Base-by-base conservation (phyloP, 64 coral and sea anemone genomes). In the Stichodactyla helianthus region DNA sequence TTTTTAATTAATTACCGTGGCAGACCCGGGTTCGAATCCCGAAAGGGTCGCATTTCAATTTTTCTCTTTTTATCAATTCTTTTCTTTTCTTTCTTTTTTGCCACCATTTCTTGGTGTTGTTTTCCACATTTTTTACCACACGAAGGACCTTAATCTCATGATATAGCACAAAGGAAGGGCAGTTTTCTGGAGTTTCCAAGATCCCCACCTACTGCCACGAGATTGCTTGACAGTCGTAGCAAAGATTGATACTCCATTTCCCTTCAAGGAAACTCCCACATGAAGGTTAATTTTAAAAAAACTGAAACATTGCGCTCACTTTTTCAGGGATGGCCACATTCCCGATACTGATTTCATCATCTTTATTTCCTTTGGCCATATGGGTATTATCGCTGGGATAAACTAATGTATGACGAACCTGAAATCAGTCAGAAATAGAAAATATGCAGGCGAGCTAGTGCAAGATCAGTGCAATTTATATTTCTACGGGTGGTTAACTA, bases 311-410 rank as follows among this genome's bases (percentile, higher is more conserved):
- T 58, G 14, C 14, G 12, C 68, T 74, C 87, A 87, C 90, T 7
- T 71, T 71, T 83, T 92, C 79, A 10, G 14, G 77, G 52, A 92
- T 77, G 15, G 70, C 76, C 17, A 53, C 52, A 63, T 92, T 92
- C 44, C 90, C 90, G 59, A 76, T 82, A 74, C 89, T 91, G 56
- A 91, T 91, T 31, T 91, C 82, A 18, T 86, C 51, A 58, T 79
- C 53, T 8, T 68, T 44, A 86, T 91, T 83, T 54, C 52, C 84
- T 83, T 78, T 86, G 50, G 74, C 62, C 5, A 81, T 57, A 27
- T 86, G 55, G 6, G 90, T 87, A 9, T 79, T 68, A 26, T 92
- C 90, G 15, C 83, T 68, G 15, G 90, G 90, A 55, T 82, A 92
- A 35, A 92, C 85, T 15, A 62, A 64, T 1, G 71, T 52, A 54